Conservation (phyloP, 2,888 invertebrate species). For the Spodoptera picta region DNA sequence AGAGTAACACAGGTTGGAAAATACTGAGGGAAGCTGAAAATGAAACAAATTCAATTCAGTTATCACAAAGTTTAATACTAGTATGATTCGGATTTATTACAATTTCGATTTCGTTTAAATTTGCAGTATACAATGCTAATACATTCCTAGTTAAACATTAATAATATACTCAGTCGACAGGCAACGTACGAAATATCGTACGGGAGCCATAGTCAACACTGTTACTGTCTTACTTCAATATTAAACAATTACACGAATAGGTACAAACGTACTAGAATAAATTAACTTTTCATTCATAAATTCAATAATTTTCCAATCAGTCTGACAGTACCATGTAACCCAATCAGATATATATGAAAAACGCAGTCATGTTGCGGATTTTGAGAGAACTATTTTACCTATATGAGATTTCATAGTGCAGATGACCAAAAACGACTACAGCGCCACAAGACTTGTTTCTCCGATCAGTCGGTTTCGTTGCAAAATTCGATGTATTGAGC, state of each 20-base stretch:
- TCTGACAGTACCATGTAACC: slow-evolving; percentile 9
- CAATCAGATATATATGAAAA: too few species aligned
- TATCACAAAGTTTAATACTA: slow-evolving; percentile 59
- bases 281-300: too few species aligned
- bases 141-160: slow-evolving; percentile 17
- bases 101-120: slow-evolving; percentile 33
- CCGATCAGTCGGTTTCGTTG: slow-evolving; percentile 5
- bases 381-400: too few species aligned
- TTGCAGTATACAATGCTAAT: slow-evolving; percentile 24
- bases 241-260: too few species aligned
- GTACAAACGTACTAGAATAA: too few species aligned
- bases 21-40: slow-evolving; percentile 4
- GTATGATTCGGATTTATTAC: slow-evolving; percentile 32
- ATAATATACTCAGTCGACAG: too few species aligned
- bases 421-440: neutral
- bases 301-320: slow-evolving; percentile 10
- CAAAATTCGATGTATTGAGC: slow-evolving; percentile 37
- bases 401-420: too few species aligned
- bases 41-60: slow-evolving; percentile 32
- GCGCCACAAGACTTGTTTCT: neutral
- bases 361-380: too few species aligned
- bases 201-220: too few species aligned
- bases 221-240: too few species aligned
- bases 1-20: too few species aligned
- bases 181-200: too few species aligned